Conservation (phyloP, 2,888 invertebrate genomes). For the Harpalus rufipes region DNA sequence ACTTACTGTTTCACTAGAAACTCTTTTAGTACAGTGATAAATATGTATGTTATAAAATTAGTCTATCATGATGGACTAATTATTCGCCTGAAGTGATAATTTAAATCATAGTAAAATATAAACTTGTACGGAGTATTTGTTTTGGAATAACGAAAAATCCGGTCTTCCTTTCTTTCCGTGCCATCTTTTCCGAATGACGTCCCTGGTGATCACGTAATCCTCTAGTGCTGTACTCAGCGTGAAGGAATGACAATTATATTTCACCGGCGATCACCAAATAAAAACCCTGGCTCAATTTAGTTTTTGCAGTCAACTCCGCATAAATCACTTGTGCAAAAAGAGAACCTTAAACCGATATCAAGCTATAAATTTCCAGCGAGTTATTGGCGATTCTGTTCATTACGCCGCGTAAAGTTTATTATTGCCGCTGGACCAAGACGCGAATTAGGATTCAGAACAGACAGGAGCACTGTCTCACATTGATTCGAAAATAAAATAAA, state of each 20-base stretch:
- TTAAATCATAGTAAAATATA: too few relatives aligned
- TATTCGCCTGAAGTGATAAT: too few relatives aligned
- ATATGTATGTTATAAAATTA: too few relatives aligned
- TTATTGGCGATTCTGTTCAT: conserved; percentile 62
- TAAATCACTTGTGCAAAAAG: conserved; percentile 59
- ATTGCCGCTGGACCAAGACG: conserved; percentile 36
- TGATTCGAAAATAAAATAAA: background rate
- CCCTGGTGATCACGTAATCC: conserved; percentile 16
- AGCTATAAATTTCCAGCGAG: conserved; percentile 62
- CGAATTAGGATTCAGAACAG: conserved; percentile 28
- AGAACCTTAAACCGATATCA: conserved; percentile 63
- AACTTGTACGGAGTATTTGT: background rate
- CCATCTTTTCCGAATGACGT: background rate
- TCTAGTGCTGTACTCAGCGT: conserved; percentile 9
- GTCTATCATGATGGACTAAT: too few relatives aligned
- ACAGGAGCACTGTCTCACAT: background rate
- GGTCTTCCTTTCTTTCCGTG: background rate
- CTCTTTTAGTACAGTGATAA: too few relatives aligned
- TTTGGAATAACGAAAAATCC: background rate
- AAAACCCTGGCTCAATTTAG: conserved; percentile 60
- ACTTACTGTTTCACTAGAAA: too few relatives aligned
- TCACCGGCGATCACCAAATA: conserved; percentile 51
- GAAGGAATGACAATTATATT: conserved; percentile 55
- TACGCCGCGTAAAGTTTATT: conserved; percentile 58
- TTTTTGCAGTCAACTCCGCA: conserved; percentile 47